These are phyloP conservation scores for Acropternis orthonyx DNA, from an alignment of 2,797 vertebrate species.

Conservation along the genomic window DNA sequence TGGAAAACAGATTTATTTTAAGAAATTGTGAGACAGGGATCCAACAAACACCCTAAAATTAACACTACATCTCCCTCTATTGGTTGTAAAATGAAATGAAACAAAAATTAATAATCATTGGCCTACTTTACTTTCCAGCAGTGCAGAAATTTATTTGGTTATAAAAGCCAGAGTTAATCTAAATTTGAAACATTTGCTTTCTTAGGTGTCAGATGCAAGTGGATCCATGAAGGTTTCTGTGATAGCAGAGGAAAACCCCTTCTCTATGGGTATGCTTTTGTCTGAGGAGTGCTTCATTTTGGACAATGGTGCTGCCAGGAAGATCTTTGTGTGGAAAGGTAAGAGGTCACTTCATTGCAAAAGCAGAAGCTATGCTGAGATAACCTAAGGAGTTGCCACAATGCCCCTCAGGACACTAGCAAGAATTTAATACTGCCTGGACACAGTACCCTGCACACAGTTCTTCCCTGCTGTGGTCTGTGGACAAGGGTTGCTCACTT, in stretches of 20 bases:
- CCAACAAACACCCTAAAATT: not conserved
- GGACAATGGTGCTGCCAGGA: slow-evolving; percentile 84
- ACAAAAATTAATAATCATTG: not conserved
- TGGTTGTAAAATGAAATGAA: slow-evolving; percentile 6
- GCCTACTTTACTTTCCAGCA: not conserved
- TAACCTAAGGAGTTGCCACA: not conserved
- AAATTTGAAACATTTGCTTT: not conserved
- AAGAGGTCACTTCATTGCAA: not conserved
- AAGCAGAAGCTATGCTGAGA: not conserved
- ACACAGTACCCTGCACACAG: not conserved
- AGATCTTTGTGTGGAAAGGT: slow-evolving; percentile 96
- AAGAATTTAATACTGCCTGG: not conserved
- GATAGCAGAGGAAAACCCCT: slow-evolving; percentile 88
- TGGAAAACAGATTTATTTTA: not conserved
- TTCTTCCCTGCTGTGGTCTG: not conserved
- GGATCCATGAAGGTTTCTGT: slow-evolving; percentile 85
- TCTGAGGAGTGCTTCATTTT: slow-evolving; percentile 91
- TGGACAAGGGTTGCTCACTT: not conserved
- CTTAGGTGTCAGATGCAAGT: slow-evolving; percentile 88
- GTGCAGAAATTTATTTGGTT: not conserved
- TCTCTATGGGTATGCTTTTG: slow-evolving; percentile 82
- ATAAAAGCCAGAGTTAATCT: not conserved
- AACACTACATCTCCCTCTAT: slow-evolving; percentile 35
- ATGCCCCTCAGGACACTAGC: not conserved
- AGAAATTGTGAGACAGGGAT: not conserved